These are phyloP conservation scores for Semotilus atromaculatus DNA, from an alignment of 2,797 vertebrate species.

Conservation along the genomic window DNA sequence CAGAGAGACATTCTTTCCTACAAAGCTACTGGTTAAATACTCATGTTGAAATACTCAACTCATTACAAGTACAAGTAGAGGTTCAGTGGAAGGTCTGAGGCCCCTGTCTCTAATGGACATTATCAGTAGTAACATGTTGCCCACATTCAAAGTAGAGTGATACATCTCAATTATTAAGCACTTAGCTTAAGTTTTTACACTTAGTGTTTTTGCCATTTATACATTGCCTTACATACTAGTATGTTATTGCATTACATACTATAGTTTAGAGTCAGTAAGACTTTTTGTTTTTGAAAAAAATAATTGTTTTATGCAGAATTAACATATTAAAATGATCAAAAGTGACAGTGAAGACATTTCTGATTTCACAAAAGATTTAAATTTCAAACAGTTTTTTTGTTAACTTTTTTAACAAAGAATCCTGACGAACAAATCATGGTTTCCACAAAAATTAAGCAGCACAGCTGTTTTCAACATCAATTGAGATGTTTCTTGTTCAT, in stretches of 20 bases:
- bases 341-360: background rate
- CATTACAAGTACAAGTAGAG: background rate
- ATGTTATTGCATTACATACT: no score
- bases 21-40: background rate
- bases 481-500: no score
- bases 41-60: background rate
- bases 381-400: background rate
- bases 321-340: background rate
- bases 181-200: background rate
- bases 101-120: background rate
- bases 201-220: background rate
- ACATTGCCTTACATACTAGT: background rate
- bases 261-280: background rate
- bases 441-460: background rate
- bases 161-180: background rate
- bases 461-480: background rate
- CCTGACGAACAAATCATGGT: background rate
- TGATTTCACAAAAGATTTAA: background rate
- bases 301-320: no score
- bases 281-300: background rate
- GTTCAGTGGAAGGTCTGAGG: background rate
- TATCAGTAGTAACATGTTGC: background rate
- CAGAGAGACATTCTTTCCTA: constrained; percentile 2
- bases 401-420: no score
- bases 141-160: background rate